A percentile compares a stretch with the other conserved stretches of the same genome.
phyloP scores from a whole-genome alignment of 2,113 vertebrate genomes.

The Acrocephalus kingi region DNA sequence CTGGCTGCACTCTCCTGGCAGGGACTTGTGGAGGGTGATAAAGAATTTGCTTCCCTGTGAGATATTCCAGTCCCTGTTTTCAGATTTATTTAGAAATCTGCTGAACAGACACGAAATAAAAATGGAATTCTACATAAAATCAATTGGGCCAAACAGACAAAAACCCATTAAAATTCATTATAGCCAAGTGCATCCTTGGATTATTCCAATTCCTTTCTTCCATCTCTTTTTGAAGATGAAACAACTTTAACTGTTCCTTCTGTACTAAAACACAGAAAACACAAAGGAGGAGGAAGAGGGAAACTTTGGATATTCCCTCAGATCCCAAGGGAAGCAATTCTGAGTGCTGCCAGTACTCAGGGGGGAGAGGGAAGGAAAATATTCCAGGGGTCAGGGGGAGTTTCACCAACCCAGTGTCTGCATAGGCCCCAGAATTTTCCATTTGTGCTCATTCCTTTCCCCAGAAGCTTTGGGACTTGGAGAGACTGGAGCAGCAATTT shows the following conservation, averaged over 20 bases:
- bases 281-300: background rate
- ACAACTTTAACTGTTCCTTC: background rate
- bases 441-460: background rate
- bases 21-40: background rate
- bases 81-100: background rate
- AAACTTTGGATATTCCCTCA: background rate
- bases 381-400: background rate
- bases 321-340: background rate
- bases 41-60: background rate
- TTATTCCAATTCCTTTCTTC: background rate
- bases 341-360: background rate
- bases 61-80: background rate
- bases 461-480: background rate
- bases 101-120: background rate
- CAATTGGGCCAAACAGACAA: background rate
- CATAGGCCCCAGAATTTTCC: constrained; percentile 4
- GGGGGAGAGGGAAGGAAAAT: constrained; percentile 12
- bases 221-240: background rate
- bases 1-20: background rate
- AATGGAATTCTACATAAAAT: background rate
- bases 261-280: background rate
- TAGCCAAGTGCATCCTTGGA: background rate
- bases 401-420: background rate
- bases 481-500: constrained; percentile 14
- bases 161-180: background rate